Evolutionary conservation across 37 sponge, comb jelly and placozoan genomes (phyloP), one percentile per base, ranked within the genome.

Genomic region (Chondrilla cf. caribensis): DNA sequence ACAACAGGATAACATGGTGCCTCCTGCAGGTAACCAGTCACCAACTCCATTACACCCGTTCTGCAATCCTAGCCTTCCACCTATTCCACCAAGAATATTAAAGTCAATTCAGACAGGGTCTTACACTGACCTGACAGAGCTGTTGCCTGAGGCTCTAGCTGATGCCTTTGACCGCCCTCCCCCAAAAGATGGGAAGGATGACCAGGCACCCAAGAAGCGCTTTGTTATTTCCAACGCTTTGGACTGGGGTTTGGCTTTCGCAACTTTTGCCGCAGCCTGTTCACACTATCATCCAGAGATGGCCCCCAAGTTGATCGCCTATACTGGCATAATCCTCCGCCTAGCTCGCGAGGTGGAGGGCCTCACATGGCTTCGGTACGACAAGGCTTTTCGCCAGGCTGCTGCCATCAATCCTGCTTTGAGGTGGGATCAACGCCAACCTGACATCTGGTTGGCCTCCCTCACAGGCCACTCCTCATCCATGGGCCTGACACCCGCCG

Each of bases 371-470:
- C 2, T 8, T 22, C 3, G 41, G 2, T 71, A 71, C 28, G 75
- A 71, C 28, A 26, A 26, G 11, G 41, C 39, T 5, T 71, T 71
- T 33, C 75, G 75, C 8, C 60, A 59, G 60, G 60, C 60, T 2
- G 60, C 60, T 26, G 60, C 60, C 2, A 8, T 59, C 60, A 59
- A 59, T 26, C 60, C 60, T 3, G 22, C 60, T 26, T 26, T 59
- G 6, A n/a, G 2, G 2, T 59, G 60, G 60, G 60, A 59, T 6
- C 2, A 26, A 2, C 2, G 60, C 3, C 25, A 59, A 5, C 60
- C 60, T 26, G 60, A 59, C 60, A 59, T 26, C 60, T 59, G 60
- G 60, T 26, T 59, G 7, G 60, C 60, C 60, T 59, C 60, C 60
- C 7, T 59, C 2, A 26, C 60, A 3, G 9, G 7, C 8, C 60